Percentiles rank a stretch among this genome's conserved stretches.
Evolutionary conservation across 1,140 invertebrate genomes (phyloP).

Genomic region (Orussus abietinus): DNA sequence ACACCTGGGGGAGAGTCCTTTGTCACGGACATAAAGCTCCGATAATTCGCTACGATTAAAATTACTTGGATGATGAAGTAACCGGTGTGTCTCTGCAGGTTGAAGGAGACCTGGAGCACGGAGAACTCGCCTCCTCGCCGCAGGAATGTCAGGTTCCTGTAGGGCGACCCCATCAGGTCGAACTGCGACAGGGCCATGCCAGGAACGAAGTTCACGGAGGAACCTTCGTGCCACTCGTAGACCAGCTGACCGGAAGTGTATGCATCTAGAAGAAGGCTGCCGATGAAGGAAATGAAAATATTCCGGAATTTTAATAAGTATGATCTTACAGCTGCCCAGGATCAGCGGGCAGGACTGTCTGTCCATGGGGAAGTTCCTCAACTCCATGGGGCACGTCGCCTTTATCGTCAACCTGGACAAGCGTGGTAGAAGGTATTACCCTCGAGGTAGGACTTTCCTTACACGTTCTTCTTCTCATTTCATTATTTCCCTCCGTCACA

Average conservation of each 20-base stretch:
- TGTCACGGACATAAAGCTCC: slow-evolving; percentile 2
- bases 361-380: slow-evolving; percentile 97
- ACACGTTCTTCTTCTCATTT: too few species aligned
- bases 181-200: slow-evolving; percentile 91
- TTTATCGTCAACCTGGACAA: slow-evolving; percentile 93
- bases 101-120: slow-evolving; percentile 87
- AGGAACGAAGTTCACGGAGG: slow-evolving; percentile 79
- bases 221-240: slow-evolving; percentile 83
- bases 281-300: slow-evolving; percentile 3
- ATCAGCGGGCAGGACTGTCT: slow-evolving; percentile 87
- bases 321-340: slow-evolving; percentile 89
- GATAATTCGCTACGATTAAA: slow-evolving; percentile 2
- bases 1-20: slow-evolving; percentile 60
- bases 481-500: too few species aligned
- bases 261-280: slow-evolving; percentile 64
- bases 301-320: background rate
- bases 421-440: too few species aligned
- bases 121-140: slow-evolving; percentile 83
- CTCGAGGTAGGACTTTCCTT: too few species aligned
- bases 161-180: slow-evolving; percentile 82
- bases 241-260: slow-evolving; percentile 85
- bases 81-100: slow-evolving; percentile 83
- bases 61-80: slow-evolving; percentile 84
- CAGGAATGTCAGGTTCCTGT: slow-evolving; percentile 72
- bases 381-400: slow-evolving; percentile 95